phyloP scores from a whole-genome alignment of 2,797 vertebrate genomes.

The Poeciliopsis presidionis region DNA sequence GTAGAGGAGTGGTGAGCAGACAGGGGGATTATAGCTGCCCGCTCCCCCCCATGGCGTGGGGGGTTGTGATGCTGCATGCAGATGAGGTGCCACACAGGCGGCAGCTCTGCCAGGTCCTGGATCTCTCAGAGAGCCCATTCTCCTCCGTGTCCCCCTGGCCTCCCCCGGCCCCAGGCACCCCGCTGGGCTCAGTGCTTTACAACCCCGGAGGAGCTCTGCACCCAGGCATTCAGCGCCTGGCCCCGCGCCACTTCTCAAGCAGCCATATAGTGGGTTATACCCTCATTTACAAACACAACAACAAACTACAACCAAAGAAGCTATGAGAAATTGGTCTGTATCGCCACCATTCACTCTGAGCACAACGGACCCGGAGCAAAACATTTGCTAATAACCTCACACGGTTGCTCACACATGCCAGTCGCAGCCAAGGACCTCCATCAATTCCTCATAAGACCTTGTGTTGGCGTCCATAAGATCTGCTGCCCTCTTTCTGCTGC shows the following conservation, averaged over 20 bases:
- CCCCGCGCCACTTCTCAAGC: slow-evolving; percentile 77
- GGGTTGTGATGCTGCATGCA: slow-evolving; percentile 95
- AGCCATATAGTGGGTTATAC: slow-evolving; percentile 72
- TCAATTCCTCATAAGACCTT: slow-evolving; percentile 41
- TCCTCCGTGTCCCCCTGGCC: slow-evolving; percentile 79
- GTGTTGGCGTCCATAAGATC: slow-evolving; percentile 55
- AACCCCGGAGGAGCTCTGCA: slow-evolving; percentile 79
- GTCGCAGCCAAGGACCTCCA: slow-evolving; percentile 52
- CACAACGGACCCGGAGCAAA: slow-evolving; percentile 69
- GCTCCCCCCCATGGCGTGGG: slow-evolving; percentile 85
- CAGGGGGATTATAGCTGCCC: slow-evolving; percentile 82
- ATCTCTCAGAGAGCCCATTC: slow-evolving; percentile 93
- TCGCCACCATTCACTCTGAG: slow-evolving; percentile 70
- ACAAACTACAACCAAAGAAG: slow-evolving; percentile 69
- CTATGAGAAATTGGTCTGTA: slow-evolving; percentile 74
- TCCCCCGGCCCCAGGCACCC: slow-evolving; percentile 86
- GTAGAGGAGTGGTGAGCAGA: slow-evolving; percentile 69
- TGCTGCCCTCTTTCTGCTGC: slow-evolving; percentile 80
- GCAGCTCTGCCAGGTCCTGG: slow-evolving; percentile 85
- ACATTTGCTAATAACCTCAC: slow-evolving; percentile 71
- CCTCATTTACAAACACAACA: slow-evolving; percentile 73
- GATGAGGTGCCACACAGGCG: slow-evolving; percentile 93
- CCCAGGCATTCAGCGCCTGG: slow-evolving; percentile 78
- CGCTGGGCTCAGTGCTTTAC: slow-evolving; percentile 91
- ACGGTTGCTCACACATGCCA: slow-evolving; percentile 62